Evolutionary conservation across 2,888 invertebrate species (phyloP).

Genomic region (Sipha maydis): DNA sequence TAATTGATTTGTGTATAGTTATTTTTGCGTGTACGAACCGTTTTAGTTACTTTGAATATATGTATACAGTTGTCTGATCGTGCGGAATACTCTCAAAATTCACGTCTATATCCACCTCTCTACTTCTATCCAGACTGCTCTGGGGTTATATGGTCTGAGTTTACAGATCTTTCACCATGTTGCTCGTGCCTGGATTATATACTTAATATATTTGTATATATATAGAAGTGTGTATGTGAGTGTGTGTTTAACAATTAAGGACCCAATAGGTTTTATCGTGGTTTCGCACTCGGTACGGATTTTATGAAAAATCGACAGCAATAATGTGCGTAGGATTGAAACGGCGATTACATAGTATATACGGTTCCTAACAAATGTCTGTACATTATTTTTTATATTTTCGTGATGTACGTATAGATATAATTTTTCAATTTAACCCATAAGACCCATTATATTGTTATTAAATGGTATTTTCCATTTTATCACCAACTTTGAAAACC

Average conservation of each 20-base stretch:
- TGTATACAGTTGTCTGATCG: background rate
- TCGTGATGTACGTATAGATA: background rate
- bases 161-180: background rate
- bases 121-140: background rate
- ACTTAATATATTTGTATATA: background rate
- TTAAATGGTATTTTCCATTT: background rate
- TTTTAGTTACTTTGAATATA: background rate
- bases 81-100: constrained; percentile 15
- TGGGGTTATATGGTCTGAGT: background rate
- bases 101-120: background rate
- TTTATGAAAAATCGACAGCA: background rate
- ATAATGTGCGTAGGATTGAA: background rate
- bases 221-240: too few relatives aligned
- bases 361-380: background rate
- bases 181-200: background rate
- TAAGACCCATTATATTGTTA: background rate
- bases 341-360: background rate
- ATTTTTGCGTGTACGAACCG: background rate
- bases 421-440: background rate
- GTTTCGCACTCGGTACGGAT: background rate
- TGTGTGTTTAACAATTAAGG: background rate
- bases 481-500: background rate
- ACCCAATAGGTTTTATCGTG: background rate
- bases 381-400: background rate
- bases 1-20: constrained; percentile 23